These are phyloP conservation scores for Pangasius mekongensis DNA, from an alignment of 2,797 vertebrate genomes.

Conservation along the genomic window DNA sequence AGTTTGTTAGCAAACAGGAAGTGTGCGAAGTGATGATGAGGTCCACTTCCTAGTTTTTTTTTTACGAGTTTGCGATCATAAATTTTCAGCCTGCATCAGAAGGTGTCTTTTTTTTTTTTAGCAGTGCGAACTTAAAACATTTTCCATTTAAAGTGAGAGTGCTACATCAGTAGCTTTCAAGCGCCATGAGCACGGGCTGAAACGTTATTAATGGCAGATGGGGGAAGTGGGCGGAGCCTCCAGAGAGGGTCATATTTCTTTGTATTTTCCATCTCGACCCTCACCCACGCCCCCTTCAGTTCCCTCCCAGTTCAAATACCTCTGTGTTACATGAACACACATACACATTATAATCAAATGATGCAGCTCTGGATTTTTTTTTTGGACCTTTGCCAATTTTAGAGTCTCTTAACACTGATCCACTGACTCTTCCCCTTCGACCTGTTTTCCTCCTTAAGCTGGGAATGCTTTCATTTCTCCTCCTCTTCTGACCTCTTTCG, in stretches of 20 bases:
- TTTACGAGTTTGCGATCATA: neutral
- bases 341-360: neutral
- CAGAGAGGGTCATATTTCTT: neutral
- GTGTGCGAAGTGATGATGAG: neutral
- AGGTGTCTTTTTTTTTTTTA: neutral
- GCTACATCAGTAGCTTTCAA: neutral
- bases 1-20: neutral
- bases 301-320: too few relatives aligned
- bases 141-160: neutral
- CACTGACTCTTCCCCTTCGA: neutral
- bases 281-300: neutral
- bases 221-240: neutral
- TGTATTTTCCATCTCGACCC: neutral
- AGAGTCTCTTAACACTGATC: too few relatives aligned
- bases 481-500: neutral
- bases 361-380: too few relatives aligned
- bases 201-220: neutral
- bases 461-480: neutral
- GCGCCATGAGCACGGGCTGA: neutral
- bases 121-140: neutral
- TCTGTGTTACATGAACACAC: neutral
- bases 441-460: neutral
- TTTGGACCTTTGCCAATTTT: too few relatives aligned
- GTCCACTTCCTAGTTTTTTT: neutral
- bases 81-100: neutral